Conservation (phyloP, 2,797 vertebrate species). For the Rhabdomys pumilio region DNA sequence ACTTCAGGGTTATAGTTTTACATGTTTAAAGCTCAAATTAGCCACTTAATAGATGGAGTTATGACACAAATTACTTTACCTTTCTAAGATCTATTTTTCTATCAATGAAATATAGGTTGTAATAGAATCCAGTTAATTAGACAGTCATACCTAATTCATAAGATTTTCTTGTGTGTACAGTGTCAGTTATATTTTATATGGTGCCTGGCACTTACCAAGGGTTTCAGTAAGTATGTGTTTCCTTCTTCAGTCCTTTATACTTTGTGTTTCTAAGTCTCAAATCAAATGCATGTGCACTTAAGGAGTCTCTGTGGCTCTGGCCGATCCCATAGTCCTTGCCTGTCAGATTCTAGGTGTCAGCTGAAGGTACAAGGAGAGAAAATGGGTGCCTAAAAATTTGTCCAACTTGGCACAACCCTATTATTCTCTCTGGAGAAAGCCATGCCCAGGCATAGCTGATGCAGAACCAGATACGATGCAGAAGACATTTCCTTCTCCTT, state of each 20-base stretch:
- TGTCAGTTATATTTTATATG: neutral
- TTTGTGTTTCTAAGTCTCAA: constrained; percentile 15
- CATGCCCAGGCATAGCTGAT: constrained; percentile 36
- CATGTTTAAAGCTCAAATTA: neutral
- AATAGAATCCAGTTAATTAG: neutral
- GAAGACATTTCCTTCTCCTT: constrained; percentile 82
- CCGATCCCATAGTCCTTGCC: no score
- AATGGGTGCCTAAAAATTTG: neutral
- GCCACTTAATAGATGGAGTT: neutral
- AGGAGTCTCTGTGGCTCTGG: neutral
- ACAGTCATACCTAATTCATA: neutral
- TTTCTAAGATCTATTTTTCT: neutral
- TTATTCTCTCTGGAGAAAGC: constrained; percentile 63
- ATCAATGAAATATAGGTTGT: neutral
- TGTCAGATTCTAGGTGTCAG: neutral
- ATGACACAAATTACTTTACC: neutral
- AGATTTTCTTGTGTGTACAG: neutral
- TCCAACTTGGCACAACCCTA: neutral
- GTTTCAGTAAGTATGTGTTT: neutral
- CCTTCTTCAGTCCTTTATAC: neutral
- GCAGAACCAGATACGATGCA: constrained; percentile 66
- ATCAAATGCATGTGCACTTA: neutral
- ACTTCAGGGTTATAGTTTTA: neutral
- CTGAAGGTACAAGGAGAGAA: neutral
- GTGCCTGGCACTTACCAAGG: neutral